Percentiles rank a stretch among this genome's conserved stretches.
Conservation (phyloP, 2,888 invertebrate species). For the Resseliella maxima region DNA sequence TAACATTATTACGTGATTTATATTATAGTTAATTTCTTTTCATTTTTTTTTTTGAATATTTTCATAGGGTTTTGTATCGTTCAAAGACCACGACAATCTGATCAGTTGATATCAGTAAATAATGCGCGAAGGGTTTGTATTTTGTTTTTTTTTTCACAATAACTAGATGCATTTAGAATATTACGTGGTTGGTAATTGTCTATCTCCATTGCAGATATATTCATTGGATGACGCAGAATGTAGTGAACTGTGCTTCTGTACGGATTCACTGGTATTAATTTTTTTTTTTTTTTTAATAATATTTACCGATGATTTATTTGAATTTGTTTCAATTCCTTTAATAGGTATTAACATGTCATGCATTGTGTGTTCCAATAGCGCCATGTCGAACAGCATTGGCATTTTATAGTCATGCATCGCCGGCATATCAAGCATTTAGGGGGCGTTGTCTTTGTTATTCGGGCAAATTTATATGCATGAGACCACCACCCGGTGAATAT, state of each 20-base stretch:
- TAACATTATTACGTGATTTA: not conserved
- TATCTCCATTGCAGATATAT: constrained; percentile 72
- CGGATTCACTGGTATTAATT: constrained; percentile 77
- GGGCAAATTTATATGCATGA: constrained; percentile 91
- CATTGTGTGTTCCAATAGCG: constrained; percentile 87
- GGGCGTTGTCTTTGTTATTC: constrained; percentile 92
- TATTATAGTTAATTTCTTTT: not conserved
- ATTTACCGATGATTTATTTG: no score
- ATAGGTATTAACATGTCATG: constrained; percentile 88
- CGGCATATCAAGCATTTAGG: constrained; percentile 89
- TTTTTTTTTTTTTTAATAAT: no score
- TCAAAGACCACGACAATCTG: constrained; percentile 83
- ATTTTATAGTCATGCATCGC: constrained; percentile 90
- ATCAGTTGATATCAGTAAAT: constrained; percentile 87
- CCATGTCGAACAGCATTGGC: constrained; percentile 90
- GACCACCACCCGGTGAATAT: constrained; percentile 77
- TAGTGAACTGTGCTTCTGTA: constrained; percentile 90
- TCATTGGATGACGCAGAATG: constrained; percentile 88
- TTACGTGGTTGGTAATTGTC: no score
- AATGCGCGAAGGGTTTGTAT: constrained; percentile 82
- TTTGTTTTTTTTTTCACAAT: not conserved
- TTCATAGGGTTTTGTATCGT: constrained; percentile 85
- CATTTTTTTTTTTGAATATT: not conserved
- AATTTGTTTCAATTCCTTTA: no score
- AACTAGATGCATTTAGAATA: no score